phyloP scores from a whole-genome alignment of 1,140 invertebrate genomes.

The Hycleus phaleratus region DNA sequence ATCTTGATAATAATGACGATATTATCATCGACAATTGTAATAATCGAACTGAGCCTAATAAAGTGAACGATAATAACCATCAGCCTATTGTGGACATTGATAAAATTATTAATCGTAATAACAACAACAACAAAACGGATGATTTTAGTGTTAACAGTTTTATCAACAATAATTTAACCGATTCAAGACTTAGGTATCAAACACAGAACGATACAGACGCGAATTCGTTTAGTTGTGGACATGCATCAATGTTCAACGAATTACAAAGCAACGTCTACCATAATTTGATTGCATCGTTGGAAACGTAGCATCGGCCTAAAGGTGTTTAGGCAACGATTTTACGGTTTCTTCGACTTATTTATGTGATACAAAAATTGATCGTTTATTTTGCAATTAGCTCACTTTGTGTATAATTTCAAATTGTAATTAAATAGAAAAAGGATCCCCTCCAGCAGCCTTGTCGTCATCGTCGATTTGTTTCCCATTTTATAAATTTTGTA shows the following conservation, averaged over 20 bases:
- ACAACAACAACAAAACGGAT: slow-evolving; percentile 2
- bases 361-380: background rate
- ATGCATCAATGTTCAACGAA: slow-evolving; percentile 51
- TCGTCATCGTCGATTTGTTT: too few relatives aligned
- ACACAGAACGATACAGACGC: slow-evolving; percentile 26
- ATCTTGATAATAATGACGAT: background rate
- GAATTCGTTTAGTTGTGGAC: slow-evolving; percentile 46
- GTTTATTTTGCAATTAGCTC: too few relatives aligned
- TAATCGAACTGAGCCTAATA: background rate
- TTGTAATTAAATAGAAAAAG: too few relatives aligned
- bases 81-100: background rate
- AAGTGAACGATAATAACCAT: background rate
- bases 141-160: slow-evolving; percentile 22
- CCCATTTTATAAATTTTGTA: too few relatives aligned
- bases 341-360: slow-evolving; percentile 1
- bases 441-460: too few relatives aligned
- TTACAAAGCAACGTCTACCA: slow-evolving; percentile 53
- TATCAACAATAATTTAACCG: slow-evolving; percentile 32
- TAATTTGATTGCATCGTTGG: slow-evolving; percentile 50
- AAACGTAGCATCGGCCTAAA: slow-evolving; percentile 42
- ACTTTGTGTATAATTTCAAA: too few relatives aligned
- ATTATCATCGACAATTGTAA: background rate
- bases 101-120: background rate
- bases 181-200: slow-evolving; percentile 20
- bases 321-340: slow-evolving; percentile 11